Conservation (phyloP, 2,113 vertebrate species). For the Setophaga petechia region DNA sequence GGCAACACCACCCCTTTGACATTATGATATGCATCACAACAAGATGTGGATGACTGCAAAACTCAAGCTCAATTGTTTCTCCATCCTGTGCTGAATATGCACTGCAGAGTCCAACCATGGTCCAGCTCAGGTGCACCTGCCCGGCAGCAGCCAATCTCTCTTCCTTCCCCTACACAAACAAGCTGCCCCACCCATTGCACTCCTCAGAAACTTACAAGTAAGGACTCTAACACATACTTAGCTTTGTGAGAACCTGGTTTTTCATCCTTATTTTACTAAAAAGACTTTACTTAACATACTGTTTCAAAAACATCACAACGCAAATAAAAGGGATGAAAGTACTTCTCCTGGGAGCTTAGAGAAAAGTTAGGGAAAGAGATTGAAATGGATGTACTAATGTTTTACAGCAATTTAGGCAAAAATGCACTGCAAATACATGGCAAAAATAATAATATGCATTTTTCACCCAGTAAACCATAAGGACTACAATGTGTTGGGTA, state of each 20-base stretch:
- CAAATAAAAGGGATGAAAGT: not conserved
- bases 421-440: not conserved
- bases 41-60: not conserved
- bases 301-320: not conserved
- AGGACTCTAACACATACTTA: not conserved
- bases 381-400: not conserved
- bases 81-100: not conserved
- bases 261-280: not conserved
- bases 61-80: not conserved
- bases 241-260: not conserved
- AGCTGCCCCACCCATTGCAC: rapidly evolving
- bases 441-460: not conserved
- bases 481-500: not conserved
- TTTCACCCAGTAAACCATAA: not conserved
- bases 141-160: not conserved
- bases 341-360: not conserved
- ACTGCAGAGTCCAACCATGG: not conserved
- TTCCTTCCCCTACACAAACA: not conserved
- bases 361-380: not conserved
- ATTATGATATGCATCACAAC: not conserved
- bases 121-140: not conserved
- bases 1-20: not conserved
- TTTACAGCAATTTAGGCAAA: not conserved
- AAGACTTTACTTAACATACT: not conserved
- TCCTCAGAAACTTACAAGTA: not conserved